These are phyloP conservation scores for Serinus canaria DNA, from an alignment of 2,113 vertebrate species.

Conservation along the genomic window DNA sequence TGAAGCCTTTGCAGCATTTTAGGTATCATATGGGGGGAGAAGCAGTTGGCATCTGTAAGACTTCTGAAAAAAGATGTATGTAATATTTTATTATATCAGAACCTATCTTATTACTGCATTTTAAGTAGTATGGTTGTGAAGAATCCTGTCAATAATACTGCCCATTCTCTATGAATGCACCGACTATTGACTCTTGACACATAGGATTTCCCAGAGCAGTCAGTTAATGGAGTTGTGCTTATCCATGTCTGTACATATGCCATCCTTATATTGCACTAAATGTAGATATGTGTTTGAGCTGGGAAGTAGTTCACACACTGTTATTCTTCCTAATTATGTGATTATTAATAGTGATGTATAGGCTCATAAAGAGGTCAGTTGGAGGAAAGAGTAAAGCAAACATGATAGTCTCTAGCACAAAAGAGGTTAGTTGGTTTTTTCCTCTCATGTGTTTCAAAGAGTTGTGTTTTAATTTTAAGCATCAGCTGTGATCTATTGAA, in stretches of 20 bases:
- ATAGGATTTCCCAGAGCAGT: rapidly evolving
- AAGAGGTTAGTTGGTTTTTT: rapidly evolving
- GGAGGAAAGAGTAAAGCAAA: background rate
- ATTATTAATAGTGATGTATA: background rate
- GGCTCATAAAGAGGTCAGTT: background rate
- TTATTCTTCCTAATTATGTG: background rate
- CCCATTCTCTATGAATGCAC: background rate
- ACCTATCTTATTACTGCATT: background rate
- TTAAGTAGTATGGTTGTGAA: background rate
- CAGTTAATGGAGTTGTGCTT: background rate
- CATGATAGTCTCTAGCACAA: background rate
- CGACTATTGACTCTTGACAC: background rate
- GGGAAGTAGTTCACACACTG: background rate
- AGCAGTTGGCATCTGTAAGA: background rate
- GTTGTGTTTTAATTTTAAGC: background rate
- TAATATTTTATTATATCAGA: background rate
- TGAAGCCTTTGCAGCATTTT: background rate
- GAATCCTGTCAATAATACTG: background rate
- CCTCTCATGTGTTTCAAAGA: background rate
- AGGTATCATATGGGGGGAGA: background rate
- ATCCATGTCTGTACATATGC: background rate
- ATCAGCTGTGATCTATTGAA: background rate
- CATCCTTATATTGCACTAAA: background rate
- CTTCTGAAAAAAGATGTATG: background rate
- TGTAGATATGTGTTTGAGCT: background rate